phyloP scores from a whole-genome alignment of 2,797 vertebrate genomes.

The Danio albolineatus region DNA sequence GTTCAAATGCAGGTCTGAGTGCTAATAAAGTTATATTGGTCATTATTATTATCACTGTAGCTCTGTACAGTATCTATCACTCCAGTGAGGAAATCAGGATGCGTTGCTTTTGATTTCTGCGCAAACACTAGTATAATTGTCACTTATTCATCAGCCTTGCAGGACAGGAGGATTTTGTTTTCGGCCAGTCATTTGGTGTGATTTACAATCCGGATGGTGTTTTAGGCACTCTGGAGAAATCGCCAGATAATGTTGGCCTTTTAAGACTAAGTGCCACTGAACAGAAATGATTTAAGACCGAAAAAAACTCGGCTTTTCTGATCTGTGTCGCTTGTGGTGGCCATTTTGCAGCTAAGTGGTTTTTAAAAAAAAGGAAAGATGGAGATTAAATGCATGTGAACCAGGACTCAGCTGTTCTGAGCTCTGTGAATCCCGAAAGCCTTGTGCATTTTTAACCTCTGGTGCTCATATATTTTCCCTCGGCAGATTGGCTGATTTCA shows the following conservation, averaged over 20 bases:
- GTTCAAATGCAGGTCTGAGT: conserved; percentile 1
- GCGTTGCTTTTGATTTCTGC: not conserved
- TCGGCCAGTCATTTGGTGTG: conserved; percentile 13
- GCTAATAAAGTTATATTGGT: not conserved
- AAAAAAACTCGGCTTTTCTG: not conserved
- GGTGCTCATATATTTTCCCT: not conserved
- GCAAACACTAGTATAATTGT: conserved; percentile 8
- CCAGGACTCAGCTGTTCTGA: conserved; percentile 37
- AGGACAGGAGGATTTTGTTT: conserved; percentile 1
- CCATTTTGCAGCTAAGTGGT: conserved; percentile 39
- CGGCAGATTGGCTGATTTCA: conserved; percentile 6
- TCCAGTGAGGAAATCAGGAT: not conserved
- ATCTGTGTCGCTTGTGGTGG: not conserved
- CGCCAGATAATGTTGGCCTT: conserved; percentile 20
- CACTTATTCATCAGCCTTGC: not conserved
- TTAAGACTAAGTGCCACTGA: conserved; percentile 8
- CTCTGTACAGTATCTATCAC: not conserved
- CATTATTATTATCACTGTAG: not conserved
- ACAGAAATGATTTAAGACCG: conserved; percentile 8
- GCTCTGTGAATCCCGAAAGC: conserved; percentile 26
- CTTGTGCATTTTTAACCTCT: conserved; percentile 15
- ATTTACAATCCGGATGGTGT: conserved; percentile 21
- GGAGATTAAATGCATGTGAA: conserved; percentile 22
- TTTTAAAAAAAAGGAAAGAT: conserved; percentile 27
- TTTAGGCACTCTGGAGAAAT: not conserved